A percentile compares a stretch with the other conserved stretches of the same genome.
Conservation (phyloP, 1,140 invertebrate species). For the Drosophila eugracilis region DNA sequence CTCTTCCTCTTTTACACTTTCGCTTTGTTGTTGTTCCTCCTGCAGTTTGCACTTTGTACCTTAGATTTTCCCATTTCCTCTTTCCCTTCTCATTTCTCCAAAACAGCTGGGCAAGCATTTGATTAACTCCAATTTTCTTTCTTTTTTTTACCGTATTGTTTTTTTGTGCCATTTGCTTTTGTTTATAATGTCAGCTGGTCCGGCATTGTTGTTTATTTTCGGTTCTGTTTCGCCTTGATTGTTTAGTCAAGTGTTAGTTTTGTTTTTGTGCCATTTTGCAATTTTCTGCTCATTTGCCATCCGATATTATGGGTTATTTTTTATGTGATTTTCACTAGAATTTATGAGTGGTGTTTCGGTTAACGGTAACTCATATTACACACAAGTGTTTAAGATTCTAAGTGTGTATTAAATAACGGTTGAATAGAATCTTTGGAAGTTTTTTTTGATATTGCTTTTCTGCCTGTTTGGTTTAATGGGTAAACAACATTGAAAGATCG, state of each 20-base stretch:
- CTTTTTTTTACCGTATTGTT: slow-evolving; percentile 22
- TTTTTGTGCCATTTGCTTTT: slow-evolving; percentile 15
- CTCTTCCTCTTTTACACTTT: slow-evolving; percentile 56
- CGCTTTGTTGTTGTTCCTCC: slow-evolving; percentile 57
- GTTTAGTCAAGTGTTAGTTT: slow-evolving; percentile 39
- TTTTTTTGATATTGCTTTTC: no score
- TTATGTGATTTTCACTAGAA: slow-evolving; percentile 23
- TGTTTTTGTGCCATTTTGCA: slow-evolving; percentile 23
- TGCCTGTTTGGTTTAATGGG: no score
- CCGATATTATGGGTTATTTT: slow-evolving; percentile 9
- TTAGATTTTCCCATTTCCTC: slow-evolving; percentile 55
- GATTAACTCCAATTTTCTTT: slow-evolving; percentile 54
- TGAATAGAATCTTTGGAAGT: background rate
- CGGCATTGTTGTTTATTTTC: slow-evolving; percentile 34
- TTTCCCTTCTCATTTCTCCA: slow-evolving; percentile 50
- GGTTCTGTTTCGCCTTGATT: slow-evolving; percentile 34
- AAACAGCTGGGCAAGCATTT: slow-evolving; percentile 59
- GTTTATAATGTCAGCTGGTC: slow-evolving; percentile 66
- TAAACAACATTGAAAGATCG: no score
- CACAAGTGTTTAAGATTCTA: slow-evolving; percentile 2
- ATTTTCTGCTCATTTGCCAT: slow-evolving; percentile 29
- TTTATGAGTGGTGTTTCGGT: background rate
- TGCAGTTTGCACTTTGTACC: slow-evolving; percentile 74
- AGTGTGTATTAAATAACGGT: slow-evolving; percentile 4
- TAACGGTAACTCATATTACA: slow-evolving; percentile 1